These are phyloP conservation scores for Ageneiosus marmoratus DNA, from an alignment of 2,113 vertebrate genomes.

Conservation along the genomic window DNA sequence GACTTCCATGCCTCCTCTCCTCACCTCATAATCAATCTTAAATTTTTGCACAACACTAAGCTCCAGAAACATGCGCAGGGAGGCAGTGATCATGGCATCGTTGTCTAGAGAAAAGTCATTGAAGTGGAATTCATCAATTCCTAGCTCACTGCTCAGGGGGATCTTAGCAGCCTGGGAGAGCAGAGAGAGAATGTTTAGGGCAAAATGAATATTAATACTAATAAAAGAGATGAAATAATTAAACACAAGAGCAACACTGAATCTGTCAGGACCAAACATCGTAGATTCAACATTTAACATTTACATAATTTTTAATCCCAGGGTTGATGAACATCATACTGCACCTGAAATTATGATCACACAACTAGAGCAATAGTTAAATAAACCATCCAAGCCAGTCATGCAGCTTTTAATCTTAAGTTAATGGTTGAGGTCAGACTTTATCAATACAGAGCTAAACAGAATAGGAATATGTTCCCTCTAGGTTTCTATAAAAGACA, in stretches of 20 bases:
- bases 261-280: slow-evolving; percentile 3
- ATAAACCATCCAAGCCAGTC: neutral
- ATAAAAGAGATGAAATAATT: slow-evolving; percentile 19
- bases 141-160: slow-evolving; percentile 74
- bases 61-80: slow-evolving; percentile 79
- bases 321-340: neutral
- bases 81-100: slow-evolving; percentile 79
- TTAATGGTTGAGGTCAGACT: neutral
- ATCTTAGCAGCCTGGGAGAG: slow-evolving; percentile 75
- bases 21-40: slow-evolving; percentile 80
- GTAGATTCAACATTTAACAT: neutral
- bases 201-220: neutral
- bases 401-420: neutral
- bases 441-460: neutral
- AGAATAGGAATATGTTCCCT: neutral
- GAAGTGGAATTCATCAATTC: slow-evolving; percentile 78
- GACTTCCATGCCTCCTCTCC: neutral
- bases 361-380: neutral
- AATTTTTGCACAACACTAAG: slow-evolving; percentile 77
- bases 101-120: slow-evolving; percentile 80
- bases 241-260: slow-evolving; percentile 8
- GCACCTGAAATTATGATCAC: neutral
- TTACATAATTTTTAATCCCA: neutral
- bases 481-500: neutral
- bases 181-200: neutral